Base-by-base conservation (phyloP, 1,140 invertebrate genomes). In the Gonioctena quinquepunctata region DNA sequence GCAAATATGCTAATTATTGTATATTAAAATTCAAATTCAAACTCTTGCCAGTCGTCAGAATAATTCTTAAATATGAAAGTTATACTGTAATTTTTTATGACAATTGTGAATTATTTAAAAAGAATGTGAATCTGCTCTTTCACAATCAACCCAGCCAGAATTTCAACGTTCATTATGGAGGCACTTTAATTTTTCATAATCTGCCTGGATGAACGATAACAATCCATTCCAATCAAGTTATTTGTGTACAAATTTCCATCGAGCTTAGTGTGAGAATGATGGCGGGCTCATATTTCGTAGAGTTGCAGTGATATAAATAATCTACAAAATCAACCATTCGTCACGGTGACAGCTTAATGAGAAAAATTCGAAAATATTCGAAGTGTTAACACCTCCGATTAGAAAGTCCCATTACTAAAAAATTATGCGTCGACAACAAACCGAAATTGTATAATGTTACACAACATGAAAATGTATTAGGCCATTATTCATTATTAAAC, bases 381-480 rank as follows among this genome's bases (percentile, higher is more conserved):
- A 26, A 27, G 23, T 28, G 57, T 60, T 60, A 60, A 60, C 57
- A 60, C 57, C 57, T 60, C 57, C 57, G 57, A 60, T 60, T 60
- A 60, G 57, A 60, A 60, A 60, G 57, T 26, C 57, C 22, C 57
- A 60, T 60, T 27, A 26, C 57, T 25, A 60, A 8, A 60, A 26
- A 60, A 23, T n/a, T 27, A 27, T 60, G 57, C 57, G 57, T 28
- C 52, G 33, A 42, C 52, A 23, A 56, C 52, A 19, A 56, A 11
- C 18, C n/a, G 23, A 23, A 60, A 60, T 25, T 16, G 57, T 27
- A 27, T 60, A 27, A 60, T 60, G 57, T 60, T 60, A 60, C 57
- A 60, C 22, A 60, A 60, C 57, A 60, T 23, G 23, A 60, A 60
- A 60, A 60, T 28, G 25, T 60, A 60, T 60, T 28, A 16, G 26